These are phyloP conservation scores for Neolamprologus cancellatus DNA, from an alignment of 2,113 vertebrate genomes.

Conservation along the genomic window DNA sequence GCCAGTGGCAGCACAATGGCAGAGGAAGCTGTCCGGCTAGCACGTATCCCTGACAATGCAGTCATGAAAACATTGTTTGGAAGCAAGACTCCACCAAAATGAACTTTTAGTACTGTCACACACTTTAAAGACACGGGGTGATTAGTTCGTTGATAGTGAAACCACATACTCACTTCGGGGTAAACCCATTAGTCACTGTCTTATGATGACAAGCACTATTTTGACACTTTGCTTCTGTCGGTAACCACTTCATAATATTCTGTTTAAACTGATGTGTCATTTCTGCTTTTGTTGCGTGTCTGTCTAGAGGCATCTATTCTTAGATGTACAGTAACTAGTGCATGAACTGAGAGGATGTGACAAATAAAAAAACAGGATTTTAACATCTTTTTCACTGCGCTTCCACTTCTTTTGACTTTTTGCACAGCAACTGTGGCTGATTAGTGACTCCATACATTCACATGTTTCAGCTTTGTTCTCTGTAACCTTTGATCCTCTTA, in stretches of 20 bases:
- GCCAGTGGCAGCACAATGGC: neutral
- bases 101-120: neutral
- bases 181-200: neutral
- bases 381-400: neutral
- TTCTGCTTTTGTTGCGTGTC: neutral
- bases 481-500: neutral
- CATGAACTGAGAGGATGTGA: neutral
- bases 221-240: neutral
- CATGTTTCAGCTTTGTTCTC: neutral
- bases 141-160: neutral
- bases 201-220: neutral
- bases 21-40: neutral
- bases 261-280: neutral
- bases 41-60: neutral
- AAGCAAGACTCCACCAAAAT: neutral
- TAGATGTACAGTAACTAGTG: neutral
- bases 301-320: neutral
- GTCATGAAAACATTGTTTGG: neutral
- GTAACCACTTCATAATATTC: neutral
- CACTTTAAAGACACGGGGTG: neutral
- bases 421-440: neutral
- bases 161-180: neutral
- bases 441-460: neutral
- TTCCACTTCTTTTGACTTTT: neutral
- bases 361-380: neutral